Base-by-base conservation (phyloP, 2,888 invertebrate species). In the Gymnocheta viridis region DNA sequence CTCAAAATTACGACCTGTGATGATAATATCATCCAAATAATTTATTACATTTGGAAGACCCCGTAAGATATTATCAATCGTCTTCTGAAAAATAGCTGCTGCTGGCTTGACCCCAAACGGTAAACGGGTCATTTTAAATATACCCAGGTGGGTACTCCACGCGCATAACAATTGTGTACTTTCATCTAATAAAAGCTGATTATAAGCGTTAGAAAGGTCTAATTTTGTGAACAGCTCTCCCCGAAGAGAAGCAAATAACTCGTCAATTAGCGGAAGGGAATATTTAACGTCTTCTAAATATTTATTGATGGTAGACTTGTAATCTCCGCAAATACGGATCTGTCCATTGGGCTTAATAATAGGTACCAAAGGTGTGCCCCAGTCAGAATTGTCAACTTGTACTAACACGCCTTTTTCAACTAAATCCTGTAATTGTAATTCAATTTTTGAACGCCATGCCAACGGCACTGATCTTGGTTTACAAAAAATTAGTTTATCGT, bases 11-110 rank as follows among this genome's bases (percentile, higher is more conserved):
- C 2, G 35, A 12, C 78, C 77, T 14, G 81, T 73, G 10, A 78
- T 58, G n/a, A 54, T 73, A 60, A 84, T 76, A 58, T 85, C 76
- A 67, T 85, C 62, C 17, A 62, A 38, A 69, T 82, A 85, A 12
- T 51, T 56, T 2, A 76, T 41, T n/a, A 78, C 79, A 12, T 51
- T 41, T 12, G 60, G 62, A 49, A 81, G 67, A 2, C 51, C 78
- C 17, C 78, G 29, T 27, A 85, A 69, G 6, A 78, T 2, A 17
- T 19, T 80, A 44, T 80, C 66, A 4, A 78, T 78, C 2, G 41
- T 60, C 32, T 60, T 78, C 10, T 78, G 77, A 56, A 82, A 76
- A 32, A 82, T 82, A 10, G 77, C 70, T 24, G 77, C 66, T 4
- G 77, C 66, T 0, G 73, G 27, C 14, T 77, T 82, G 0, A 82